Evolutionary conservation across 2,888 invertebrate genomes (phyloP).

Genomic region (Apodemia hepburni): DNA sequence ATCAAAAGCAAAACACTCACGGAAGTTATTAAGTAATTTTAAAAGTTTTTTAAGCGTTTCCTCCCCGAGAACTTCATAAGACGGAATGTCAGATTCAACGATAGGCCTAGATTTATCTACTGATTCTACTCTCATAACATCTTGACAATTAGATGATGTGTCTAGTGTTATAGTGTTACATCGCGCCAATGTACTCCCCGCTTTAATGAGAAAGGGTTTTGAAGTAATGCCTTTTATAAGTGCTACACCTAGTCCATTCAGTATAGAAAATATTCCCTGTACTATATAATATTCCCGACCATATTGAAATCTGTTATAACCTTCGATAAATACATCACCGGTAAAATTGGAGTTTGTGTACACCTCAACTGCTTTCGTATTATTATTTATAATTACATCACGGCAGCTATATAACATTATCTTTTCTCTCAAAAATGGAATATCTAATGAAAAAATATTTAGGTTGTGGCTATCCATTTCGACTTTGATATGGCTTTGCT

Average conservation of each 20-base stretch:
- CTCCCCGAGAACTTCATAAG: neutral
- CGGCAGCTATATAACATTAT: neutral
- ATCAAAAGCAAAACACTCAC: neutral
- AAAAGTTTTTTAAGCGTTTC: neutral
- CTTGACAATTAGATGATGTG: neutral
- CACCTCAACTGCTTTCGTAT: neutral
- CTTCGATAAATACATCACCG: constrained; percentile 20
- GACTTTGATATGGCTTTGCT: neutral
- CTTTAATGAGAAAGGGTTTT: neutral
- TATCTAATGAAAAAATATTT: constrained; percentile 8
- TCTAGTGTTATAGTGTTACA: neutral
- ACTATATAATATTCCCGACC: constrained; percentile 20
- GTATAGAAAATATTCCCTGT: constrained; percentile 15
- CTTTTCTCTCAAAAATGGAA: neutral
- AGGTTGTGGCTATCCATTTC: constrained; percentile 9
- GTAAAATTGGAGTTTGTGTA: constrained; percentile 15
- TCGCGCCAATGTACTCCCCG: neutral
- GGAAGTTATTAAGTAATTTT: neutral
- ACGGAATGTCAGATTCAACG: neutral
- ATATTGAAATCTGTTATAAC: constrained; percentile 17
- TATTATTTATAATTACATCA: neutral
- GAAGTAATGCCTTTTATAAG: neutral
- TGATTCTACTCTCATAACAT: constrained; percentile 1
- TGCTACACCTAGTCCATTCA: neutral
- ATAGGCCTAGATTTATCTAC: neutral